Evolutionary conservation across 2,888 invertebrate species (phyloP).

Genomic region (Sturmia bella): DNA sequence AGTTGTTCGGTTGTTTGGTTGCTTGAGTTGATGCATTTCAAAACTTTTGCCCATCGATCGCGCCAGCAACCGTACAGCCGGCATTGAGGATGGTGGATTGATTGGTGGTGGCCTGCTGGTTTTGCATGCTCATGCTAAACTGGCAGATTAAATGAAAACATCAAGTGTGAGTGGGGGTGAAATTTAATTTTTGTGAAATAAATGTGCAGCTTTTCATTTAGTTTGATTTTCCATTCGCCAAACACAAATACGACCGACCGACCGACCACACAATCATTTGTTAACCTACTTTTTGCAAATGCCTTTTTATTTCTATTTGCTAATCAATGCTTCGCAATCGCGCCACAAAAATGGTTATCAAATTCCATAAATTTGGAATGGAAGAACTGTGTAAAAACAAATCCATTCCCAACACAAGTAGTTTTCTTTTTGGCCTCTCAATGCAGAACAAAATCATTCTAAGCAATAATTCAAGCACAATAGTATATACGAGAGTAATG

Average conservation of each 20-base stretch:
- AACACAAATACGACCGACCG: neutral
- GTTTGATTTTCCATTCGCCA: conserved; percentile 17
- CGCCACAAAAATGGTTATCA: neutral
- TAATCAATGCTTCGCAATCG: neutral
- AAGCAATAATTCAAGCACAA: too few relatives aligned
- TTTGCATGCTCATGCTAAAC: neutral
- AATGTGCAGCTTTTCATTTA: conserved; percentile 14
- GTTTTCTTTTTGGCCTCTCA: too few relatives aligned
- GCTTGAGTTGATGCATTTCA: conserved; percentile 11
- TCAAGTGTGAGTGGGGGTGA: conserved; percentile 17
- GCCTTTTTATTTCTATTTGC: neutral
- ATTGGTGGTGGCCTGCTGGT: neutral
- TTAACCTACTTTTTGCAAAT: conserved; percentile 46
- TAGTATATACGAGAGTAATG: too few relatives aligned
- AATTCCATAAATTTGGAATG: neutral
- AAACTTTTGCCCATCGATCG: neutral
- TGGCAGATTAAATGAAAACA: neutral
- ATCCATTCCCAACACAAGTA: too few relatives aligned
- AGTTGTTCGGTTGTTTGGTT: conserved; percentile 33
- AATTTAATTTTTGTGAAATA: conserved; percentile 34
- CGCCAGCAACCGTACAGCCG: neutral
- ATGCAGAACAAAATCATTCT: too few relatives aligned
- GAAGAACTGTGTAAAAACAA: too few relatives aligned
- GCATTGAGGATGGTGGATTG: neutral
- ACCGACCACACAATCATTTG: conserved; percentile 33